These are phyloP conservation scores for Dinoponera quadriceps DNA, from an alignment of 1,140 invertebrate genomes.

Conservation along the genomic window DNA sequence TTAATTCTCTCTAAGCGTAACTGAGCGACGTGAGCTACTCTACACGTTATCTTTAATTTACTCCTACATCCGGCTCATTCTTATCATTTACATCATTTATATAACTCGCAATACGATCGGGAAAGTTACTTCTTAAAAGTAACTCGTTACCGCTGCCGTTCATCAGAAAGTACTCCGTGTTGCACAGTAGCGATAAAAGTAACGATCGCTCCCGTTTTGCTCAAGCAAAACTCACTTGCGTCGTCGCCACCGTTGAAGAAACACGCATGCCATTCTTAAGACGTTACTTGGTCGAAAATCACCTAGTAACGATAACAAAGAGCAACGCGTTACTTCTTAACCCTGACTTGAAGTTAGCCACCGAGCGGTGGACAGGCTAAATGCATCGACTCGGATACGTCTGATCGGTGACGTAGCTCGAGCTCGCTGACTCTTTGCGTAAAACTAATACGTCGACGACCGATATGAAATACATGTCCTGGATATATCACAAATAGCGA, in stretches of 20 bases:
- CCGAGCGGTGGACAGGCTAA: constrained; percentile 48
- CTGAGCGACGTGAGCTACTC: neutral
- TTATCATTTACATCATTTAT: constrained; percentile 13
- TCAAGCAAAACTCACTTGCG: too few species aligned
- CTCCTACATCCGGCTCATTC: constrained; percentile 13
- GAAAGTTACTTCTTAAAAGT: too few species aligned
- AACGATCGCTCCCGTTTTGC: too few species aligned
- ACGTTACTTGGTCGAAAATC: too few species aligned
- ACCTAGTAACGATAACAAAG: too few species aligned
- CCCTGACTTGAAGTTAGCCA: neutral
- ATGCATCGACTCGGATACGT: constrained; percentile 56
- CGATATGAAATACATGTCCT: constrained; percentile 10
- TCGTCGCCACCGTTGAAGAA: too few species aligned
- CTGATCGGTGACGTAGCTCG: constrained; percentile 24
- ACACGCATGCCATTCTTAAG: too few species aligned
- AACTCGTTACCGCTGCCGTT: too few species aligned
- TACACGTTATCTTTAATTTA: neutral
- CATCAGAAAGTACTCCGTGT: too few species aligned
- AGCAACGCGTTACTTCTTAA: too few species aligned
- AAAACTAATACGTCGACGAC: neutral
- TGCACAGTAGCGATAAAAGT: too few species aligned
- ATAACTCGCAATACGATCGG: neutral
- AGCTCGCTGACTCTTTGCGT: constrained; percentile 4
- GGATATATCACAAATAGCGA: constrained; percentile 35
- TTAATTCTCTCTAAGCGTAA: neutral